Conservation (phyloP, 2,888 invertebrate genomes). For the Trissolcus brochymenae region DNA sequence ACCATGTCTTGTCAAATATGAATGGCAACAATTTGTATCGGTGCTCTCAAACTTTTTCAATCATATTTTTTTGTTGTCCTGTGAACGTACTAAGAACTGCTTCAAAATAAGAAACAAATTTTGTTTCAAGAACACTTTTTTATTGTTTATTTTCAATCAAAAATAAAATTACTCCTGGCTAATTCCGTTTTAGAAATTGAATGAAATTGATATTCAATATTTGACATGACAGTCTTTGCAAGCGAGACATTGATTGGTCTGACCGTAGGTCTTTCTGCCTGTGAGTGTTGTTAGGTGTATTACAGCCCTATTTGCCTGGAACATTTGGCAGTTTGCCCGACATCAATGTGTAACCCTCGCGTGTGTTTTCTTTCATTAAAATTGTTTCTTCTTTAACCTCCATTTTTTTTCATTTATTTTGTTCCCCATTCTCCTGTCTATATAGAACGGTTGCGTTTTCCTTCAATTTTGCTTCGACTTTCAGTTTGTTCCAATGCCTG, state of each 20-base stretch:
- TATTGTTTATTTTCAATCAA: too few relatives aligned
- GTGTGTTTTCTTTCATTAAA: conserved; percentile 49
- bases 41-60: too few relatives aligned
- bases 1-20: conserved; percentile 56
- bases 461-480: conserved; percentile 20
- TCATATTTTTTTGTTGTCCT: too few relatives aligned
- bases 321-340: conserved; percentile 61
- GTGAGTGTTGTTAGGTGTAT: conserved; percentile 63
- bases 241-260: conserved; percentile 60
- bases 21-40: not conserved
- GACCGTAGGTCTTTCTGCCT: conserved; percentile 63
- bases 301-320: conserved; percentile 60
- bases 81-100: too few relatives aligned
- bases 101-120: too few relatives aligned
- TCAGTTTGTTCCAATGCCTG: conserved; percentile 48
- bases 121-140: conserved; percentile 4
- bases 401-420: conserved; percentile 13
- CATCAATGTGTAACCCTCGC: conserved; percentile 56
- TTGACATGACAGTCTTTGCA: conserved; percentile 58
- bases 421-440: conserved; percentile 1
- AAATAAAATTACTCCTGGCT: too few relatives aligned
- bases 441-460: conserved; percentile 10
- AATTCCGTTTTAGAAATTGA: too few relatives aligned
- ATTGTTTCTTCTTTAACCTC: conserved; percentile 13
- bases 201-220: conserved; percentile 23